phyloP scores from a whole-genome alignment of 2,888 invertebrate genomes.

The Caenorhabditis afra region DNA sequence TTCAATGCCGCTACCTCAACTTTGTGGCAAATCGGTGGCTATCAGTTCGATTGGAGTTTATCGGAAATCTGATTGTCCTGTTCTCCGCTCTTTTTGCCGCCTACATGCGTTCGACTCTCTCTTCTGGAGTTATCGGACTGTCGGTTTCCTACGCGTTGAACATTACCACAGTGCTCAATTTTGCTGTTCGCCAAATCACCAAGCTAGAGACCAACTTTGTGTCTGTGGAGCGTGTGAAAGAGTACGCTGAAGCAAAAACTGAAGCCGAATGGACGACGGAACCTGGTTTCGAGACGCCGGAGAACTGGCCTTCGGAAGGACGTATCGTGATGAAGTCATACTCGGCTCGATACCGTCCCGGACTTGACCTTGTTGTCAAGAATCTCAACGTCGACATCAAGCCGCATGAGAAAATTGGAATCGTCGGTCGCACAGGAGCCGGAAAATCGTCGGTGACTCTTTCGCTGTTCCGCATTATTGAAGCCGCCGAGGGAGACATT shows the following conservation, averaged over 20 bases:
- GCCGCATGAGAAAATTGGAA: constrained; percentile 88
- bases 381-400: constrained; percentile 88
- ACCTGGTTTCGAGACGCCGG: constrained; percentile 12
- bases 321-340: constrained; percentile 76
- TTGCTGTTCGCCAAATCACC: constrained; percentile 91
- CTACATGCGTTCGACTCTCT: constrained; percentile 81
- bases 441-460: constrained; percentile 92
- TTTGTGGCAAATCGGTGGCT: constrained; percentile 79
- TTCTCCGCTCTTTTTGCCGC: constrained; percentile 84
- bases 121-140: constrained; percentile 83
- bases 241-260: constrained; percentile 80
- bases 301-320: constrained; percentile 80
- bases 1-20: constrained; percentile 77
- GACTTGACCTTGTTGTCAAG: constrained; percentile 88
- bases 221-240: constrained; percentile 80
- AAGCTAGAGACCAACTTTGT: constrained; percentile 82
- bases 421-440: constrained; percentile 81
- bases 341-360: constrained; percentile 77
- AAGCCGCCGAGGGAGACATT: constrained; percentile 87
- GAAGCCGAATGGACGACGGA: constrained; percentile 80
- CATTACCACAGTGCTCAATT: constrained; percentile 88
- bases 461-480: constrained; percentile 91
- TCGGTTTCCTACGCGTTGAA: constrained; percentile 83
- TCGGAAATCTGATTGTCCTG: constrained; percentile 84
- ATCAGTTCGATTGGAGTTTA: constrained; percentile 81